Evolutionary conservation across 2,888 invertebrate genomes (phyloP), one percentile per base, ranked within the genome.

Genomic region (Drosophila heteroneura): DNA sequence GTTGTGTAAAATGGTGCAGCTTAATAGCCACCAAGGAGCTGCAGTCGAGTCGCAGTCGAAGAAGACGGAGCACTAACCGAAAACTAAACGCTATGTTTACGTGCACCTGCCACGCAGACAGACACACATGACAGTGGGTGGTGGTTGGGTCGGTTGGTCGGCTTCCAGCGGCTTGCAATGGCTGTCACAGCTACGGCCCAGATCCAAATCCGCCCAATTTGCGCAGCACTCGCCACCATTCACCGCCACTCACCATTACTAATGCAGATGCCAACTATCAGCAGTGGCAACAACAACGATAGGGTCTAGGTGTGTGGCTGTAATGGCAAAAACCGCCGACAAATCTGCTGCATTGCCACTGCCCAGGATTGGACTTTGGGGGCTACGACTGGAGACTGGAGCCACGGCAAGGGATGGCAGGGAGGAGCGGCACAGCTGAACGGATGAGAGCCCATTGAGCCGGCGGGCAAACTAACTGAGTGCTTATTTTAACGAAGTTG

Each of bases 401-500:
- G 39, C 5, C 28, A 63, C 22, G 19, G 37, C 0, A 1, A 19
- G 16, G n/a, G 4, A 22, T 14, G 41, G 10, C 16, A 12, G 5
- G 14, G 30, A 60, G 63, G 59, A 19, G 22, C 44, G 49, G 19
- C 37, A 44, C 61, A 41, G 68, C 37, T 63, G 56, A 64, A 70
- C 60, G 84, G 78, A 75, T 52, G 71, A 65, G 67, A 65, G 66
- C 60, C 84, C 89, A 79, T 76, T 73, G 85, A 80, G 85, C 90
- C 90, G 90, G 79, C 90, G 81, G 82, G 82, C 74, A 85, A 87
- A 91, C 85, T 87, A 88, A 89, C 91, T 79, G 83, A 86, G 88
- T 85, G 85, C 91, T 91, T 87, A 91, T 85, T 89, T 91, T 88
- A 91, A 88, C 91, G 88, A 88, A 88, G 91, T 88, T 88, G 87